Evolutionary conservation across 2,113 vertebrate species (phyloP), one percentile per base, ranked within the genome.

Genomic region (Neogale vison): DNA sequence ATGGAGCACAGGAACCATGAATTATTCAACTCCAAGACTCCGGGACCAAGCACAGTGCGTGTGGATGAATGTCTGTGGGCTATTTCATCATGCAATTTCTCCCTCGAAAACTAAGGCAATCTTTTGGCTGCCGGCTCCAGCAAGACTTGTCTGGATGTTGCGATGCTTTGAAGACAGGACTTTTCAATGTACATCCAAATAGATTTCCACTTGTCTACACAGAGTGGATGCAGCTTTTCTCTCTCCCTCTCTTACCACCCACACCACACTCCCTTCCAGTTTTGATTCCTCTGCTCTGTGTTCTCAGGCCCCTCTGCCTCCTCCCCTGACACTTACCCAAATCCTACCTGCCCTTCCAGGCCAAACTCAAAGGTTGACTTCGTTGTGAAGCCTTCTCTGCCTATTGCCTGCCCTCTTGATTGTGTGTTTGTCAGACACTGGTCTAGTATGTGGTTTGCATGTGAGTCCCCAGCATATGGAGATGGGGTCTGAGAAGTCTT

Each of bases 41-140:
- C 13, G 29, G 76, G n/a, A 84, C 55, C 63, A 59, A 7, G 24
- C 65, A 4, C 26, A 10, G 29, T 7, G 26, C 5, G 84, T 3
- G 47, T 1, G 76, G 65, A 7, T 0, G 11, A 36, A 3, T 6
- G 39, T 34, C 67, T 17, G 11, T 0, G 3, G 0, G 34, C 23
- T 47, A 1, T 10, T 50, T 71, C 45, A 47, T n/a, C 36, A 6
- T 4, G 59, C 29, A 7, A 1, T 39, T 93, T 74, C 67, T 21
- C 86, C 15, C 52, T 63, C 36, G 50, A 34, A 47, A 47, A 74
- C 7, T 24, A 13, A 17, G 0, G 9, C 15, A 36, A 13, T 36
- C 55, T 61, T 21, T 14, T 7, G 18, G 45, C 7, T 76, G 36
- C 23, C 13, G 34, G 8, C 4, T 90, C 65, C 8, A 24, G 52